These are phyloP conservation scores for Grallaria varia DNA, from an alignment of 2,113 vertebrate genomes.

Conservation along the genomic window DNA sequence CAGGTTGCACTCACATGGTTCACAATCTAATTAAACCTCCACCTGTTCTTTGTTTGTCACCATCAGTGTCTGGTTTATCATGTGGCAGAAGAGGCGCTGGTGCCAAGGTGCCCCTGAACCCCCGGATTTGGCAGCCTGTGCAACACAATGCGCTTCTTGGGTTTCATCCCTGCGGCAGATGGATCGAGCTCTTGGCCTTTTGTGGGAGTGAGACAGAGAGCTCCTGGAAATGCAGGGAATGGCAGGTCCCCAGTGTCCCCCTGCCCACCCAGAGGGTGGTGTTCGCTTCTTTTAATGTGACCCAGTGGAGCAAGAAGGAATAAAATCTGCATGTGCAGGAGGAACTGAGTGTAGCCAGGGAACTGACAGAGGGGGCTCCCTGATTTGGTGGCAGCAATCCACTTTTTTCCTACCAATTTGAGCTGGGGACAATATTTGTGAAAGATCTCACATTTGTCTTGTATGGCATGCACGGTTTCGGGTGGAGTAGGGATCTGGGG, in stretches of 20 bases:
- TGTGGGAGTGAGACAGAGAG: neutral
- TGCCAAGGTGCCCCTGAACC: neutral
- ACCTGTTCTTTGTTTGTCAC: conserved; percentile 55
- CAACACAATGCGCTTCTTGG: conserved; percentile 1
- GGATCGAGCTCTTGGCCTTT: neutral
- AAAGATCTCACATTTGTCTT: neutral
- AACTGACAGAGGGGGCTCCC: neutral
- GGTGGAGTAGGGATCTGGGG: neutral
- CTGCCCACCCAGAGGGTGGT: neutral
- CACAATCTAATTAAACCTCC: conserved; percentile 29
- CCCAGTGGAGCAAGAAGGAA: neutral
- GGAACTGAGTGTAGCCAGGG: neutral
- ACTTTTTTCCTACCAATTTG: neutral
- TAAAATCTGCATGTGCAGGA: neutral
- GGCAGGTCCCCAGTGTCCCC: neutral
- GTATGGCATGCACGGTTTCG: neutral
- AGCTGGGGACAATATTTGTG: neutral
- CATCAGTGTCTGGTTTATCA: neutral
- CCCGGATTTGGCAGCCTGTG: neutral
- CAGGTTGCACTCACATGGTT: neutral
- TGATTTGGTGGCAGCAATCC: neutral
- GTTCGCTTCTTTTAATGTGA: neutral
- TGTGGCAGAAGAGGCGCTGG: neutral
- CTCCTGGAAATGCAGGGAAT: neutral
- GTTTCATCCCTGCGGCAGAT: neutral